Conservation (phyloP, 1,140 invertebrate genomes). For the Platyscapa corneri region DNA sequence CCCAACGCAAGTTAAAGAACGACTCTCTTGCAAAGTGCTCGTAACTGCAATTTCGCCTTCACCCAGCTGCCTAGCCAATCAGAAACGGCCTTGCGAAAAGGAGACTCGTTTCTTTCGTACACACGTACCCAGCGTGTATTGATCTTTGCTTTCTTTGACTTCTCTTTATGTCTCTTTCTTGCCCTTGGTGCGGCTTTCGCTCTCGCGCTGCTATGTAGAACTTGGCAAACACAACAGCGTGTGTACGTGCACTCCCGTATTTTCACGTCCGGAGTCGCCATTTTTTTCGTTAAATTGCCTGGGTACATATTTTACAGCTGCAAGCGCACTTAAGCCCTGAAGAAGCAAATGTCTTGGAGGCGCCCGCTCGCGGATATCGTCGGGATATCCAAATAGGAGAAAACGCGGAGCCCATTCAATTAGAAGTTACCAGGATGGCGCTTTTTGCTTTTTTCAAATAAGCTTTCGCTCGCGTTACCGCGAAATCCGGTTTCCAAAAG, state of each 20-base stretch:
- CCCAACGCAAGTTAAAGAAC: background rate
- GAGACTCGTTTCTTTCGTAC: conserved; percentile 35
- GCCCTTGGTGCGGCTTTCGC: conserved; percentile 27
- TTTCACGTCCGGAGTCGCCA: background rate
- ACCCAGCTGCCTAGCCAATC: conserved; percentile 65
- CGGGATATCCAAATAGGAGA: background rate
- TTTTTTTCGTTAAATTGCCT: background rate
- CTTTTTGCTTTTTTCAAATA: background rate
- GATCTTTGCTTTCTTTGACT: conserved; percentile 47
- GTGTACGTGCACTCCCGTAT: background rate
- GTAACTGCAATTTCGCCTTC: conserved; percentile 60
- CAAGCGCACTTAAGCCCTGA: background rate
- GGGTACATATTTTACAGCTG: background rate
- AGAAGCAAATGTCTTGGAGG: background rate
- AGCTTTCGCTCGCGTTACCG: background rate
- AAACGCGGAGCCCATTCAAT: background rate
- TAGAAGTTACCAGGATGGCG: background rate
- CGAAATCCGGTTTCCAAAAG: conserved; percentile 28
- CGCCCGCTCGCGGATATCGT: background rate
- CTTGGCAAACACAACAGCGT: background rate
- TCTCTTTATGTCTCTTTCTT: conserved; percentile 39
- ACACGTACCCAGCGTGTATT: conserved; percentile 23
- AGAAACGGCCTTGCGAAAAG: conserved; percentile 61
- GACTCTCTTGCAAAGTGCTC: conserved; percentile 13
- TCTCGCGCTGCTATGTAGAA: background rate